phyloP scores from a whole-genome alignment of 2,113 vertebrate genomes.

The Podilymbus podiceps region DNA sequence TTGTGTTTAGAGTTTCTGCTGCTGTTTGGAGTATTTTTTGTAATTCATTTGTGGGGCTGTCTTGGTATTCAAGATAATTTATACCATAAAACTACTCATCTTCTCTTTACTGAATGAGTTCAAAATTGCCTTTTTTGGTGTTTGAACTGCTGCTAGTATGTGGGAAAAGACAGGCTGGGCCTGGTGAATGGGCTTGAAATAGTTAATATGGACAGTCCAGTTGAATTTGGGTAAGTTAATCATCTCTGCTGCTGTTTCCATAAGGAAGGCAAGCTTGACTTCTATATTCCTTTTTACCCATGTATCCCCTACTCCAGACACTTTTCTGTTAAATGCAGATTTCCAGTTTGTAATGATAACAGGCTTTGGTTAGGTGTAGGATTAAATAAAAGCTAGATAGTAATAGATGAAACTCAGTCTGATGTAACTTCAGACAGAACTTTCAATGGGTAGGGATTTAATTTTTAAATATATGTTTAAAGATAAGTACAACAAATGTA shows the following conservation, averaged over 20 bases:
- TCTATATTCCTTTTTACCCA: accelerated
- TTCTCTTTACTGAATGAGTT: neutral
- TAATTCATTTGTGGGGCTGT: accelerated
- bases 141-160: neutral
- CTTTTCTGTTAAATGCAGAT: accelerated
- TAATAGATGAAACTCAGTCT: accelerated
- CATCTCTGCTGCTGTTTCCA: neutral
- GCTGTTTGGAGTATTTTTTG: neutral
- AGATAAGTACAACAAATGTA: neutral
- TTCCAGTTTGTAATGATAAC: neutral
- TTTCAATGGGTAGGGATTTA: accelerated
- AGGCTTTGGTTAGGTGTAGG: neutral
- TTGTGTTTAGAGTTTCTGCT: neutral
- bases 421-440: neutral
- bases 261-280: neutral
- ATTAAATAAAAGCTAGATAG: neutral
- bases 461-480: neutral
- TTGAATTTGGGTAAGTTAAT: neutral
- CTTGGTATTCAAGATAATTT: neutral
- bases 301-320: accelerated
- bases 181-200: neutral
- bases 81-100: accelerated
- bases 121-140: accelerated
- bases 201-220: accelerated
- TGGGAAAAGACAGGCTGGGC: accelerated